Base-by-base conservation (phyloP, 2,113 vertebrate species). In the Psettodes erumei region DNA sequence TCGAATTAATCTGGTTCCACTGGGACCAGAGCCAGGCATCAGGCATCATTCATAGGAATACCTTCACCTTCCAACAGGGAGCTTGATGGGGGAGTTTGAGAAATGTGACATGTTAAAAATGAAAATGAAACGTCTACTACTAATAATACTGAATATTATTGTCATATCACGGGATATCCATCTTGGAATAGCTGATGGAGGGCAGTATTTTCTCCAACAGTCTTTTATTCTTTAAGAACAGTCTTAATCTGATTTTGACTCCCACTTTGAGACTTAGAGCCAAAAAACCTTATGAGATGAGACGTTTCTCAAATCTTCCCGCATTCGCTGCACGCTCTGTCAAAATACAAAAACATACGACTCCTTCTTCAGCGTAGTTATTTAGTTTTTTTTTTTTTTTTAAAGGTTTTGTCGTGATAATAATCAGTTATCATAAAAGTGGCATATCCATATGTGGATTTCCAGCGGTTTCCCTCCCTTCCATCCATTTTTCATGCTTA, bases 401-500 rank as follows among this genome's bases (percentile, higher is more conserved):
- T n/a, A n/a, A 51, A 48, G 62, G 11, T 66, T 82, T 83, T 37
- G 50, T 72, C 70, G 55, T 21, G 61, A 74, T 77, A 75, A 87
- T 84, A 79, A 88, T 89, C 80, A 61, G 76, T 76, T 69, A 55
- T 83, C 71, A 83, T 88, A 66, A 79, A 86, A 83, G 38, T 42
- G 43, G 33, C 82, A 75, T 68, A 83, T 81, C 68, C 82, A 25
- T 55, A 71, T 78, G 83, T 88, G 82, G 23, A 73, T 77, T 86
- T 75, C 73, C 56, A 60, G 60, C 64, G 43, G 27, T 65, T 76
- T 47, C 28, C 42, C 10, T 18, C 25, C 67, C 37, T n/a, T 55
- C 62, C 6, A 0, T 71, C 86, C 75, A 87, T 92, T 86, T 89
- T 86, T 91, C 87, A 91, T 84, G 79, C 71, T 85, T 82, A 78